Percentiles rank a stretch among this genome's conserved stretches.
phyloP scores from a whole-genome alignment of 2,888 invertebrate species.

The Drosophila limbata region DNA sequence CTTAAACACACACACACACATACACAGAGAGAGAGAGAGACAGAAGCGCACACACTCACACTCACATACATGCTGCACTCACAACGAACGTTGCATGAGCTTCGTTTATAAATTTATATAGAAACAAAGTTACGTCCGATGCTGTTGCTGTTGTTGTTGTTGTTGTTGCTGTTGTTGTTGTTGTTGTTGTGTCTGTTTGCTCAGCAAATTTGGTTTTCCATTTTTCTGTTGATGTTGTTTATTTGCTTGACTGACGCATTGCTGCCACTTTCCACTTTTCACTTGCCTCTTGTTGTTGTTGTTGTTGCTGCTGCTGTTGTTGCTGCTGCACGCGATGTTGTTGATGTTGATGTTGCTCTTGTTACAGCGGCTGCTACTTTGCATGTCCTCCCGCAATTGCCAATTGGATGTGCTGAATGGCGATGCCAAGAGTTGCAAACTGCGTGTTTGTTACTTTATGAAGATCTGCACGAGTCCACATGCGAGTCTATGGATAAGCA shows the following conservation, averaged over 20 bases:
- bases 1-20: conserved; percentile 63
- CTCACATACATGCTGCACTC: conserved; percentile 12
- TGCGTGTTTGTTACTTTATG: conserved; percentile 22
- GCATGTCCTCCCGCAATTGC: conserved; percentile 42
- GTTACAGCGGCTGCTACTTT: conserved; percentile 45
- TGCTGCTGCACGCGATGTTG: conserved; percentile 53
- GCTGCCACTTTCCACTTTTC: conserved; percentile 41
- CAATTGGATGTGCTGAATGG: conserved; percentile 10
- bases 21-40: conserved; percentile 8
- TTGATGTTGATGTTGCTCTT: conserved; percentile 24
- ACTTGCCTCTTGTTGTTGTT: background rate
- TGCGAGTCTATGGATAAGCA: background rate
- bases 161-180: conserved; percentile 41
- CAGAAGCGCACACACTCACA: conserved; percentile 10
- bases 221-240: conserved; percentile 67
- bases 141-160: conserved; percentile 1
- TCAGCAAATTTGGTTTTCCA: conserved; percentile 66
- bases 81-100: conserved; percentile 61
- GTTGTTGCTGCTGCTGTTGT: conserved; percentile 21
- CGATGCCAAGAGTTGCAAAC: conserved; percentile 2
- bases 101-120: conserved; percentile 78
- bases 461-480: conserved; percentile 8
- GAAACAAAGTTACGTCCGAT: conserved; percentile 59
- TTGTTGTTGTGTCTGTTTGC: conserved; percentile 65
- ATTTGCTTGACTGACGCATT: conserved; percentile 73